phyloP scores from a whole-genome alignment of 92 coral and sea anemone genomes.

The Diadumene lineata region DNA sequence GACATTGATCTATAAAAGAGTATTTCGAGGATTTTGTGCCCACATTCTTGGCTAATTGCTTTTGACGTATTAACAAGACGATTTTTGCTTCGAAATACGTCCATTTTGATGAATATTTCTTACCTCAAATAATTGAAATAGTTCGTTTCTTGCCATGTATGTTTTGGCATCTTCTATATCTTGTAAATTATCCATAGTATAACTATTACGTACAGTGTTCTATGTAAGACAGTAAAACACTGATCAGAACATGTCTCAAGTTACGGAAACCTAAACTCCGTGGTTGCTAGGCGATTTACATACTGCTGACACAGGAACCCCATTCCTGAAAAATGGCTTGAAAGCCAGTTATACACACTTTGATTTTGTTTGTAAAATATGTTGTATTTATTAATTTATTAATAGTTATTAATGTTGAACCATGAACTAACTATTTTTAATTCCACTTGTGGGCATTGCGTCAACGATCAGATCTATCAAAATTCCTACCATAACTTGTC shows the following conservation, averaged over 20 bases:
- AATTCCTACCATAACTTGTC: too few species aligned
- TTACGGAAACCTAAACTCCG: slow-evolving; percentile 4
- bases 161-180: slow-evolving; percentile 82
- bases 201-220: not conserved
- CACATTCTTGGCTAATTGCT: too few species aligned
- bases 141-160: slow-evolving; percentile 80
- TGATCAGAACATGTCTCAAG: not conserved
- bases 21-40: too few species aligned
- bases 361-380: too few species aligned
- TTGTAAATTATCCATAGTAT: slow-evolving; percentile 24
- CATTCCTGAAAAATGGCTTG: too few species aligned
- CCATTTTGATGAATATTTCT: slow-evolving; percentile 21
- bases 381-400: too few species aligned
- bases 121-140: slow-evolving; percentile 85
- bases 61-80: not conserved
- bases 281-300: slow-evolving; percentile 31
- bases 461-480: too few species aligned
- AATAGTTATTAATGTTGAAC: too few species aligned
- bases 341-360: not conserved
- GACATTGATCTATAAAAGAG: not conserved
- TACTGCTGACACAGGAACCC: slow-evolving; percentile 1
- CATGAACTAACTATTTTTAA: too few species aligned
- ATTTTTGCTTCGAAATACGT: not conserved
- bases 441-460: too few species aligned
- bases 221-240: not conserved